Conservation (phyloP, 2,888 invertebrate genomes). For the Zeuzera pyrina region DNA sequence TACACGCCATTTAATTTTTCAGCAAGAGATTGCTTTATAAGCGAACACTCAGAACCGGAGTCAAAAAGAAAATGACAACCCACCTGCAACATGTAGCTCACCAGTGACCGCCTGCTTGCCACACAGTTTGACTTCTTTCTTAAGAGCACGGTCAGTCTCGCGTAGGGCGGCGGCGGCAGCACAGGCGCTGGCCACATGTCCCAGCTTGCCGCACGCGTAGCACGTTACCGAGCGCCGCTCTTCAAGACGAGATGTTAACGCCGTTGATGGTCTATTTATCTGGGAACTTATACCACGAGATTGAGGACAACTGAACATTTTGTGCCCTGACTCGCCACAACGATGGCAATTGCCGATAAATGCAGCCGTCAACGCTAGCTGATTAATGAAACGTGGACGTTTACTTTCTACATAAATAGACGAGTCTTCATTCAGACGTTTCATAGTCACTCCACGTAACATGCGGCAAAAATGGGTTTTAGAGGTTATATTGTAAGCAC, state of each 20-base stretch:
- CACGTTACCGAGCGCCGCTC: too few relatives aligned
- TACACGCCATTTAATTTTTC: not conserved
- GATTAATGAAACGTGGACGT: constrained; percentile 1
- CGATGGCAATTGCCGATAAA: constrained; percentile 1
- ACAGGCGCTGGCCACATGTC: constrained; percentile 1
- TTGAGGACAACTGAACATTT: not conserved
- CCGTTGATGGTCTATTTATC: not conserved
- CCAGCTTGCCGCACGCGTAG: constrained; percentile 2
- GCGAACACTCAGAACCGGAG: constrained; percentile 4
- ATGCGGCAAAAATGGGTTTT: constrained; percentile 1
- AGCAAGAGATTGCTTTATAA: constrained; percentile 1
- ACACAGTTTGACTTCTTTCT: constrained; percentile 6
- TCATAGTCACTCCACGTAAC: constrained; percentile 1
- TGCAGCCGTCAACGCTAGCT: not conserved
- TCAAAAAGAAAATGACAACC: constrained; percentile 5
- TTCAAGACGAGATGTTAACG: too few relatives aligned
- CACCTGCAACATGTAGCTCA: constrained; percentile 2
- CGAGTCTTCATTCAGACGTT: not conserved
- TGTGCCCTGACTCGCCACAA: constrained; percentile 1
- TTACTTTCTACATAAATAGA: not conserved
- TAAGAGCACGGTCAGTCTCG: not conserved
- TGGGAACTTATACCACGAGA: not conserved
- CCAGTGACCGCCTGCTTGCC: not conserved
- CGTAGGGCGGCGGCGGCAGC: not conserved
- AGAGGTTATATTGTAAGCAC: not conserved